Percentiles rank a stretch among this genome's conserved stretches.
Conservation (phyloP, 2,888 invertebrate genomes). For the Agapetus fuscipes region DNA sequence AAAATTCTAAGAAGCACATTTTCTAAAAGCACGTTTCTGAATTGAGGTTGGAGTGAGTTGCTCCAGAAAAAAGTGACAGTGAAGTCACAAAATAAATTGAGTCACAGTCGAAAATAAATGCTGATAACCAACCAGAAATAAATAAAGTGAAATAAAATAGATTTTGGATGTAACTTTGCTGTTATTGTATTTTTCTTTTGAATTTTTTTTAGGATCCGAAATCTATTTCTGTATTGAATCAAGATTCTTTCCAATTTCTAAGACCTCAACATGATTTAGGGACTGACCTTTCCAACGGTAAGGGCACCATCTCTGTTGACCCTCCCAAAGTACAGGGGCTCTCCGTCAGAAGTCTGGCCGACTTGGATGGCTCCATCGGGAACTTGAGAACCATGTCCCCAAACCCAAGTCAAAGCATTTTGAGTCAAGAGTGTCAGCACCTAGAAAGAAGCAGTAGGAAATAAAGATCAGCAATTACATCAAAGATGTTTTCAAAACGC, state of each 20-base stretch:
- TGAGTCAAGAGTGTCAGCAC: constrained; percentile 55
- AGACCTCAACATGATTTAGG: constrained; percentile 57
- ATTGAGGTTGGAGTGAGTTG: too few relatives aligned
- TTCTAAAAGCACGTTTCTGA: too few relatives aligned
- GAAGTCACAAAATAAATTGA: too few relatives aligned
- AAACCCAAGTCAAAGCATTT: constrained; percentile 56
- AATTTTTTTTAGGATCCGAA: neutral
- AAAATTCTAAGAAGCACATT: too few relatives aligned
- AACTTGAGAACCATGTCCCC: constrained; percentile 49
- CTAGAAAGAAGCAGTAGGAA: constrained; percentile 53
- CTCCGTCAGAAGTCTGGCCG: constrained; percentile 54
- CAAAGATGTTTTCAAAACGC: too few relatives aligned
- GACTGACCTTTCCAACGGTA: constrained; percentile 62
- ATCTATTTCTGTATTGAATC: neutral
- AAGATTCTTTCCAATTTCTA: constrained; percentile 60
- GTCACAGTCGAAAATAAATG: too few relatives aligned
- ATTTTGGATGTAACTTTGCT: too few relatives aligned
- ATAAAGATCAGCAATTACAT: too few relatives aligned
- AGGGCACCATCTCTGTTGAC: constrained; percentile 56
- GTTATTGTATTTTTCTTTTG: neutral
- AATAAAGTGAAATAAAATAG: too few relatives aligned
- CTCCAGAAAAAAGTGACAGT: too few relatives aligned
- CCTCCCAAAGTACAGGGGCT: constrained; percentile 58
- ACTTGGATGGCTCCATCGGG: constrained; percentile 56
- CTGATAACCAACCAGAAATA: too few relatives aligned